Evolutionary conservation across 2,113 vertebrate species (phyloP).

Genomic region (Melanerpes aurifrons): DNA sequence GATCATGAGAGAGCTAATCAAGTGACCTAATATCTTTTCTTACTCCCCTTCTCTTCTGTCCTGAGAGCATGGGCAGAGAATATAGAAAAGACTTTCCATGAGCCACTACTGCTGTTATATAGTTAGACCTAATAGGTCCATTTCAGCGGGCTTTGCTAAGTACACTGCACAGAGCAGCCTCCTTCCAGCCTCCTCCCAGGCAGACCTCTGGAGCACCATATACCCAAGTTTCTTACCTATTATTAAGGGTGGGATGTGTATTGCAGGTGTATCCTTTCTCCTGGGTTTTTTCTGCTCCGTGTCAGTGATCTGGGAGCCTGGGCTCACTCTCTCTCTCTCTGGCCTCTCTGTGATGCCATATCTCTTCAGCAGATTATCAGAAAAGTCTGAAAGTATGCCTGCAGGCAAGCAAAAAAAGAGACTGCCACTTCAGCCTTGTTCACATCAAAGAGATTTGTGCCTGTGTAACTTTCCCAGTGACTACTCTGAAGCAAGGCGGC

Average conservation of each 20-base stretch:
- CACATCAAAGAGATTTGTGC: neutral
- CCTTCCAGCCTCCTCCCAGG: neutral
- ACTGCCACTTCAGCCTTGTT: neutral
- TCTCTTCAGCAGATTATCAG: slow-evolving; percentile 73
- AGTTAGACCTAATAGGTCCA: neutral
- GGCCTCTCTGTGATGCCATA: slow-evolving; percentile 73
- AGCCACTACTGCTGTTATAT: neutral
- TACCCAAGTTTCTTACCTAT: slow-evolving; percentile 78
- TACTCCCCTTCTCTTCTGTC: neutral
- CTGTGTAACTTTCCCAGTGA: neutral
- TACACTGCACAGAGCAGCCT: neutral
- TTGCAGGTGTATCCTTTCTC: slow-evolving; percentile 91
- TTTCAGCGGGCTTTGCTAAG: neutral
- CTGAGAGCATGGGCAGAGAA: neutral
- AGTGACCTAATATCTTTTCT: neutral
- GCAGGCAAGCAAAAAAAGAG: neutral
- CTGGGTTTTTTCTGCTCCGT: slow-evolving; percentile 86
- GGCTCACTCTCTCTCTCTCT: slow-evolving; percentile 48
- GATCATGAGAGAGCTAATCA: neutral
- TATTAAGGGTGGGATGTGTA: slow-evolving; percentile 82
- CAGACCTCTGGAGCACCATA: neutral
- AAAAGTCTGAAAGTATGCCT: slow-evolving; percentile 72
- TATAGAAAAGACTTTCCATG: neutral
- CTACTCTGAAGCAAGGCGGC: neutral
- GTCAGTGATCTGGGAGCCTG: slow-evolving; percentile 70